A percentile compares a stretch with the other conserved stretches of the same genome.
phyloP scores from a whole-genome alignment of 2,797 vertebrate genomes.

The Manis pentadactyla region DNA sequence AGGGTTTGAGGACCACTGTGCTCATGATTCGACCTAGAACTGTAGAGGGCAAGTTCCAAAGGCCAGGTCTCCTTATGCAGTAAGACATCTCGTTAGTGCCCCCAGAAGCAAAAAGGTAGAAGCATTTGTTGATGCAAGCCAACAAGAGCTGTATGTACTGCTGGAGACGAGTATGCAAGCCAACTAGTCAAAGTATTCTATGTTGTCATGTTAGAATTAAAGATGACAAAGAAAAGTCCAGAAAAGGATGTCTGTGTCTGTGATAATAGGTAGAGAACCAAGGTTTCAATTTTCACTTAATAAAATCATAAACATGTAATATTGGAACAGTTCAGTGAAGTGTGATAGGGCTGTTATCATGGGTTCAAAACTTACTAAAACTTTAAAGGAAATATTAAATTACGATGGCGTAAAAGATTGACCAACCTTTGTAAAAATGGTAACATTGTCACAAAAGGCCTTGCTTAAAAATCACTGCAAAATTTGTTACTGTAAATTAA shows the following conservation, averaged over 20 bases:
- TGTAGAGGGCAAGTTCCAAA: not conserved
- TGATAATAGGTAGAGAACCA: not conserved
- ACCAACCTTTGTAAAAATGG: not conserved
- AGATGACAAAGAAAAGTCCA: not conserved
- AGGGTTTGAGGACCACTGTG: not conserved
- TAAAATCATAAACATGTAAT: not conserved
- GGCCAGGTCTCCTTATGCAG: not conserved
- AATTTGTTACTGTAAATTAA: conserved; percentile 2
- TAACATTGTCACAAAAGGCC: not conserved
- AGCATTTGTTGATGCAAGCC: not conserved
- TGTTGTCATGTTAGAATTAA: not conserved
- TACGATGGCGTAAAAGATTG: not conserved
- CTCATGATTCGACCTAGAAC: not conserved
- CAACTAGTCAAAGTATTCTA: not conserved
- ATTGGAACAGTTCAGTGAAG: not conserved
- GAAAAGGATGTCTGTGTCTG: not conserved
- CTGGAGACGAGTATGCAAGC: not conserved
- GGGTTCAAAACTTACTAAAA: not conserved
- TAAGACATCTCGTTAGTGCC: not conserved
- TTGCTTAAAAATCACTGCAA: conserved; percentile 24
- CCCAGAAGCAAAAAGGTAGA: not conserved
- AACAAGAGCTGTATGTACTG: not conserved
- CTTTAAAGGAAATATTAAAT: not conserved
- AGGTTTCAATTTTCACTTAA: not conserved
- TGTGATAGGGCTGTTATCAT: not conserved